Percentiles rank a stretch among this genome's conserved stretches.
phyloP scores from a whole-genome alignment of 2,113 vertebrate genomes.

The Ceyx margarethae region DNA sequence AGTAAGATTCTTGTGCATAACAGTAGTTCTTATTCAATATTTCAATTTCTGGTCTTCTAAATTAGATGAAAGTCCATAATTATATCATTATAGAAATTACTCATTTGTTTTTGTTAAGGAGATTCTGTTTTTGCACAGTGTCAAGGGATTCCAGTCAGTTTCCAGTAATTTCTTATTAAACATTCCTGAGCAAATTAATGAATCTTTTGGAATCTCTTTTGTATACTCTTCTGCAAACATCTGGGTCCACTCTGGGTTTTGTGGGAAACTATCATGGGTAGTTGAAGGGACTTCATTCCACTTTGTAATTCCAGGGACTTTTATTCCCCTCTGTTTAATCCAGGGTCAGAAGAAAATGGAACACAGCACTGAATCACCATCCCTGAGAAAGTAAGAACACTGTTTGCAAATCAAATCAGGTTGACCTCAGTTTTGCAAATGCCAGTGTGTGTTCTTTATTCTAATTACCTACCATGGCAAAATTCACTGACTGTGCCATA shows the following conservation, averaged over 20 bases:
- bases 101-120: not conserved
- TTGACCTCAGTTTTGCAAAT: conserved; percentile 3
- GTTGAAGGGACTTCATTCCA: not conserved
- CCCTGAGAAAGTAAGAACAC: not conserved
- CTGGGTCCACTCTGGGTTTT: conserved; percentile 19
- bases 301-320: no score
- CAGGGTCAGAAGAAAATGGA: not conserved
- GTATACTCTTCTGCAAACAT: not conserved
- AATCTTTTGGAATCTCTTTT: not conserved
- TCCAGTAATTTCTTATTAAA: not conserved
- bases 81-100: not conserved
- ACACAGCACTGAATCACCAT: not conserved
- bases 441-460: not conserved
- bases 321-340: no score
- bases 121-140: conserved; percentile 8
- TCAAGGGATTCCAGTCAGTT: not conserved
- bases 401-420: conserved; percentile 3
- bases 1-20: not conserved
- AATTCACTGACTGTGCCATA: not conserved
- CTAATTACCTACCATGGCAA: not conserved
- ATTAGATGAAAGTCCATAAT: not conserved
- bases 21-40: not conserved
- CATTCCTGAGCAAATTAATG: not conserved
- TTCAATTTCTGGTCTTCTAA: not conserved
- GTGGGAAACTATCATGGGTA: not conserved